phyloP scores from a whole-genome alignment of 2,888 invertebrate genomes.

The Sinodicranocentrus sp. region DNA sequence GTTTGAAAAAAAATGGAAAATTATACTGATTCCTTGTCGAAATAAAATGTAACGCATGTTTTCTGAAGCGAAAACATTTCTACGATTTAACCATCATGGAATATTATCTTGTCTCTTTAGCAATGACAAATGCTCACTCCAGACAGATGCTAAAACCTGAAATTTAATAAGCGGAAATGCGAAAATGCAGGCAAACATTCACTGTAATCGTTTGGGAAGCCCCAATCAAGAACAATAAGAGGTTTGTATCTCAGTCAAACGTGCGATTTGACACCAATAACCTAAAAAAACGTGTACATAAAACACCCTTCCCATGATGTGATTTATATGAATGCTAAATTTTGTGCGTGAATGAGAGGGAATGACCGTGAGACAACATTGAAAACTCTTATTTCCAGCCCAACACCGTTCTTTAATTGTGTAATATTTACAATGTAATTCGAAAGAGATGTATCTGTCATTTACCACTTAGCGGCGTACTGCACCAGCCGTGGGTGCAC shows the following conservation, averaged over 20 bases:
- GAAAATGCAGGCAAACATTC: too few relatives aligned
- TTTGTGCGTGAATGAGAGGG: constrained; percentile 28
- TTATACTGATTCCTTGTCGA: too few relatives aligned
- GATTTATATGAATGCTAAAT: neutral
- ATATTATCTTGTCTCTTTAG: too few relatives aligned
- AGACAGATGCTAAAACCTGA: too few relatives aligned
- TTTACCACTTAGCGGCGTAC: constrained; percentile 55
- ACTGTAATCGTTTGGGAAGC: constrained; percentile 45
- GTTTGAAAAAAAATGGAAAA: too few relatives aligned
- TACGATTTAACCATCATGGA: too few relatives aligned
- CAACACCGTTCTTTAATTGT: constrained; percentile 48
- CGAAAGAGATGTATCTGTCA: constrained; percentile 59
- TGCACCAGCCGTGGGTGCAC: constrained; percentile 52
- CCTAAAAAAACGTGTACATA: constrained; percentile 24
- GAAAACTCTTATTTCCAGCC: too few relatives aligned
- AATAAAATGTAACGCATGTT: too few relatives aligned
- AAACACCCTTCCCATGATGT: neutral
- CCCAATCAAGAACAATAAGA: neutral
- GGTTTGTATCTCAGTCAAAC: neutral
- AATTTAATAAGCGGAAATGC: too few relatives aligned
- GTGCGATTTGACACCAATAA: constrained; percentile 47
- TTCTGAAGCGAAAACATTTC: too few relatives aligned
- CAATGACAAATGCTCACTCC: too few relatives aligned
- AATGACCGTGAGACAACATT: constrained; percentile 13
- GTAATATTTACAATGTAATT: constrained; percentile 28